Percentiles rank a stretch among this genome's conserved stretches.
Evolutionary conservation across 2,888 invertebrate species (phyloP).

Genomic region (Chelonus formosanus): DNA sequence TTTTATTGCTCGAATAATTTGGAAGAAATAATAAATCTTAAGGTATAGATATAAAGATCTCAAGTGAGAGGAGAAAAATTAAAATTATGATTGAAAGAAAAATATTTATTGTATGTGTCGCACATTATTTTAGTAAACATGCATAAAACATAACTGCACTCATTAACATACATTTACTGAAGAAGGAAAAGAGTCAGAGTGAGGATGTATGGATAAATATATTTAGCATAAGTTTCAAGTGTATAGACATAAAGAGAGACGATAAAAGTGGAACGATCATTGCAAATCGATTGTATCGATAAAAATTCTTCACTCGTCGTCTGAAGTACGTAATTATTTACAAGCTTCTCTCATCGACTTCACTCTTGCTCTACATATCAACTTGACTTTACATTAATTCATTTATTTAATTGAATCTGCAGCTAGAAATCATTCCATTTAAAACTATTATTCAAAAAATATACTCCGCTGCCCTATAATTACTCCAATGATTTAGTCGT

Average conservation of each 20-base stretch:
- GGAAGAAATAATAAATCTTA: background rate
- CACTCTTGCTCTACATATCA: slow-evolving; percentile 18
- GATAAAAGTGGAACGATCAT: slow-evolving; percentile 1
- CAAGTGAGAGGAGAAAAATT: background rate
- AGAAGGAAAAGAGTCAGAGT: background rate
- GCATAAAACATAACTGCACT: no score
- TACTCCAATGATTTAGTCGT: no score
- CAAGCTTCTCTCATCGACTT: slow-evolving; percentile 3
- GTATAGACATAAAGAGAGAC: slow-evolving; percentile 6
- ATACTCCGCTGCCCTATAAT: no score
- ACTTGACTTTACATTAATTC: background rate
- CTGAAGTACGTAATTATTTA: slow-evolving; percentile 10
- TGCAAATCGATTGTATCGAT: slow-evolving; percentile 24
- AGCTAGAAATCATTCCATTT: no score
- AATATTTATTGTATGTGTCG: no score
- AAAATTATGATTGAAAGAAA: no score
- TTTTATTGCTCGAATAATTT: background rate
- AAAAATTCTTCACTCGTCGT: slow-evolving; percentile 17
- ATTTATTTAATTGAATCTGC: background rate
- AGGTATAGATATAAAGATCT: background rate
- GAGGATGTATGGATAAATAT: background rate
- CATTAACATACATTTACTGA: background rate
- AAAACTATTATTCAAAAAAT: no score
- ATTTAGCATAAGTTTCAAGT: slow-evolving; percentile 7
- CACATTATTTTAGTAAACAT: no score